Base-by-base conservation (phyloP, 2,797 vertebrate species). In the Acanthis flammea region DNA sequence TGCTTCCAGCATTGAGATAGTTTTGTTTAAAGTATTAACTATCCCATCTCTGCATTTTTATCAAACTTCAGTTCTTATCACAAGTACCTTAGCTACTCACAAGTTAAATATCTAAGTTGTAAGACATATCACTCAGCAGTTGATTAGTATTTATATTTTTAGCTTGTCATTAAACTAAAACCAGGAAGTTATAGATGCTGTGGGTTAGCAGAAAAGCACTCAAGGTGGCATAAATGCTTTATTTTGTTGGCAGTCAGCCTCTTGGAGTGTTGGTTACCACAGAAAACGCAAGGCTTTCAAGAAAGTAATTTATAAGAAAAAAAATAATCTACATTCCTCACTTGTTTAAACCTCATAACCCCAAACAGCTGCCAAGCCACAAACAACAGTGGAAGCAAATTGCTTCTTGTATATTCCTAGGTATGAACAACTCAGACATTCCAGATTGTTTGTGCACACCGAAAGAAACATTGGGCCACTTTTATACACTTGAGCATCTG, bases 241-340 rank as follows among this genome's bases (percentile, higher is more conserved):
- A 24, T 44, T 73, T 37, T 54, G 15, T 6, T 35, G 5, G 19
- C 14, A 54, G 7, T 16, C 9, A 15, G 30, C 10, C 35, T 30
- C 3, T 19, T 35, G 13, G 12, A 57, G n/a, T 1, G 0, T 17
- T 82, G 61, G 17, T 5, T 18, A 63, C 35, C 1, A 6, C 14
- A 66, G 12, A 21, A 79, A 70, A 66, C 1, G 4, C 35, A 58
- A 65, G 9, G 5, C 21, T 76, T 80, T n/a, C 15, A 55, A 57
- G 2, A 58, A 68, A 63, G 33, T 39, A 24, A 31, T 51, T 78
- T 14, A 4, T 7, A 33, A 72, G 4, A 17, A 6, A 12, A 44
- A 70, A 68, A 80, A 39, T 6, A 31, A 47, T 2, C 12, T 25
- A 35, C 15, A 31, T 51, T 81, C 12, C 6, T 65, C 15, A 16